Base-by-base conservation (phyloP, 2,797 vertebrate species). In the Labeo calbasu region DNA sequence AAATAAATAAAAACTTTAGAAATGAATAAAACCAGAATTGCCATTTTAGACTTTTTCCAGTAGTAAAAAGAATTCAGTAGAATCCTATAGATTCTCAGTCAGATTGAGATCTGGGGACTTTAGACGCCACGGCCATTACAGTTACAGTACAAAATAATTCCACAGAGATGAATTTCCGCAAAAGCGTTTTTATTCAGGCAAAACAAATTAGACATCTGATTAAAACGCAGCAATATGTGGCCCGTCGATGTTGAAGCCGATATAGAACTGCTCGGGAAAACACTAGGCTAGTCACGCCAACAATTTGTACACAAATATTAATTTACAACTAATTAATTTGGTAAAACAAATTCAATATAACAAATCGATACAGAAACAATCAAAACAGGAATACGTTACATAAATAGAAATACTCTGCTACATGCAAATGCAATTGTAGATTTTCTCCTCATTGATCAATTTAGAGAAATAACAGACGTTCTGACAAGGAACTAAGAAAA, bases 351-450 rank as follows among this genome's bases (percentile, higher is more conserved):
- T 78, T 65, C 55, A 80, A 61, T 57, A 77, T 77, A 81, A 87
- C 77, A 72, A 70, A 77, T 65, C 17, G 19, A 81, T 71, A 92
- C 87, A 86, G 84, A 84, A 89, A 88, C 23, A 80, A 88, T 84
- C 85, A 87, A 88, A 85, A 86, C 53, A 76, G 71, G 73, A 48
- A 68, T 72, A 86, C 81, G 84, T 88, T 86, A 77, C 86, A 89
- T 89, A 89, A 88, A 90, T 88, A 92, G 90, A 93, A 92, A 93
- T 85, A 51, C 84, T 88, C 51, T 91, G 90, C 63, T 92, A 94
- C 91, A 91, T 84, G 78, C 85, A 71, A 89, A 91, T 84, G 78
- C 85, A 71, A 79, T 71, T 51, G 59, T 21, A 69, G 36, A 12
- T 80, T 84, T 76, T 86, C 83, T 73, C 63, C 82, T 87, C 70